Conservation (phyloP, 2,888 invertebrate genomes). For the Notocelia uddmanniana region DNA sequence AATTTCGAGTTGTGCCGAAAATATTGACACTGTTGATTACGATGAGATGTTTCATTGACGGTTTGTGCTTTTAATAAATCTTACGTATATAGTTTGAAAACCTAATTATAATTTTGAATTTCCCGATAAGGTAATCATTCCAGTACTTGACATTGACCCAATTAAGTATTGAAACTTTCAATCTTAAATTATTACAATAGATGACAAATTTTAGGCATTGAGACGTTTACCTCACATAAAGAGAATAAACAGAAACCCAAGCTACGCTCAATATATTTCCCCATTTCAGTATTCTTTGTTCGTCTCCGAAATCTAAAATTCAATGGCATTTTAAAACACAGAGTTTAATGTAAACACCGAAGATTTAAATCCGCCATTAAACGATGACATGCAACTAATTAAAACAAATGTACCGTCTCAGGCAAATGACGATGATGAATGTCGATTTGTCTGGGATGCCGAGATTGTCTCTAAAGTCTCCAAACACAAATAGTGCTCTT, state of each 20-base stretch:
- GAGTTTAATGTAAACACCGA: constrained; percentile 10
- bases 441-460: constrained; percentile 22
- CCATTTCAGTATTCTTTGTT: background rate
- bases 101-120: background rate
- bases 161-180: too few relatives aligned
- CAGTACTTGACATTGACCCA: too few relatives aligned
- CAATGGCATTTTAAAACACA: constrained; percentile 8
- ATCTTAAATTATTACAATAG: background rate
- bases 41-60: background rate
- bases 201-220: background rate
- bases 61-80: background rate
- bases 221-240: background rate
- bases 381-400: constrained; percentile 36
- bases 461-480: constrained; percentile 13
- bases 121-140: too few relatives aligned
- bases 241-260: background rate
- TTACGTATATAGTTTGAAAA: background rate
- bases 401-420: constrained; percentile 27
- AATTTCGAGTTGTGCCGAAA: background rate
- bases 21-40: background rate
- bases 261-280: constrained; percentile 2
- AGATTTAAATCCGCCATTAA: constrained; percentile 34
- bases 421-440: constrained; percentile 17
- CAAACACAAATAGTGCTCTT: constrained; percentile 4
- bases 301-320: background rate